These are phyloP conservation scores for Melanaphis sacchari DNA, from an alignment of 1,140 invertebrate genomes.

Conservation along the genomic window DNA sequence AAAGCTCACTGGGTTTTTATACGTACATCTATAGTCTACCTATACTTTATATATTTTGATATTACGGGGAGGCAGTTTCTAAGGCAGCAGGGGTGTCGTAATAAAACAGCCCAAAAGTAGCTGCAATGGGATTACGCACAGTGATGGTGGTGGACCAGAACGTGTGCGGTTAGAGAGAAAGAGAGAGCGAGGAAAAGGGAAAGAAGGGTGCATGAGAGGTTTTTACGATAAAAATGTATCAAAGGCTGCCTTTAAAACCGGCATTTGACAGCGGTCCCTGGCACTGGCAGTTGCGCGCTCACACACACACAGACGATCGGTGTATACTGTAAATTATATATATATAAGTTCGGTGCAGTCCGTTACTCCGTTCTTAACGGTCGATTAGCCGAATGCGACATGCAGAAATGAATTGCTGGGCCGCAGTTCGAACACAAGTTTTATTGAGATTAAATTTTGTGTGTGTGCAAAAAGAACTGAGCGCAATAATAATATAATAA, in stretches of 20 bases:
- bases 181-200: neutral
- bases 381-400: conserved; percentile 50
- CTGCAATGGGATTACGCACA: conserved; percentile 19
- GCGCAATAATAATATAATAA: neutral
- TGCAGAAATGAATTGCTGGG: conserved; percentile 23
- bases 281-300: neutral
- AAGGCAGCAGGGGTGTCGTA: neutral
- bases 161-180: neutral
- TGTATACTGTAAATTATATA: neutral
- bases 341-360: neutral
- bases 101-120: conserved; percentile 33
- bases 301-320: neutral
- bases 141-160: neutral
- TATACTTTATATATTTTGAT: neutral
- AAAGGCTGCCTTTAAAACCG: conserved; percentile 37
- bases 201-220: neutral
- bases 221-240: conserved; percentile 49
- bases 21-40: neutral
- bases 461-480: neutral
- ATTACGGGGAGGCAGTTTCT: neutral
- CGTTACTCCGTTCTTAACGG: conserved; percentile 31
- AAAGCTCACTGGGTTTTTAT: neutral
- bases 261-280: conserved; percentile 50
- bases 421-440: neutral
- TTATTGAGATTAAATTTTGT: conserved; percentile 26